phyloP scores from a whole-genome alignment of 2,113 vertebrate genomes.

The Gnathonemus longibarbis region DNA sequence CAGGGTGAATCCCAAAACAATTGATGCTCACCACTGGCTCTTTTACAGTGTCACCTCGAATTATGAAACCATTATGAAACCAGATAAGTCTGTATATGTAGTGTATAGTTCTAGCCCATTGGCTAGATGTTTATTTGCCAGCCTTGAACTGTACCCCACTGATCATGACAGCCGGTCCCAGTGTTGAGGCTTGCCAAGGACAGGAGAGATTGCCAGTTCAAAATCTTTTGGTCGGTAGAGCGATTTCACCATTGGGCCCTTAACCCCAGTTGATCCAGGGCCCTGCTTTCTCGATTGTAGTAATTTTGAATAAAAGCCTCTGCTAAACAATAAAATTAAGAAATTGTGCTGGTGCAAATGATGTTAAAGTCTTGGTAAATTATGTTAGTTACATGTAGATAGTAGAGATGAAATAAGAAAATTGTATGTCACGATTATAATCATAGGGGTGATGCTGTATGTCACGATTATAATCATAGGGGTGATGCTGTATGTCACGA shows the following conservation, averaged over 20 bases:
- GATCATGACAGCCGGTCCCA: neutral
- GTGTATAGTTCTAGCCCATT: neutral
- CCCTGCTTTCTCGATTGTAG: neutral
- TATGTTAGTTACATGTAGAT: neutral
- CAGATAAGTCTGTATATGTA: neutral
- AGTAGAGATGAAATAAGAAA: neutral
- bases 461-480: neutral
- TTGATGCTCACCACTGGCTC: neutral
- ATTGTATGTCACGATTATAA: neutral
- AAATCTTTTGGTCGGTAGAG: neutral
- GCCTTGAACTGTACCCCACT: neutral
- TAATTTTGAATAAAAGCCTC: neutral
- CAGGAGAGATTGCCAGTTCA: neutral
- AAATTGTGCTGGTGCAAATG: neutral
- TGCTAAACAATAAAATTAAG: too few relatives aligned
- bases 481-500: too few relatives aligned
- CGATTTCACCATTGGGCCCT: neutral
- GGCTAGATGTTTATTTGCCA: neutral
- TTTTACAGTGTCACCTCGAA: neutral
- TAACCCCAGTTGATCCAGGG: neutral
- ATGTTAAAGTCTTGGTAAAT: neutral
- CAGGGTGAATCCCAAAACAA: neutral
- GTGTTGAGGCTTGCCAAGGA: neutral
- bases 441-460: neutral
- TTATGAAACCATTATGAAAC: neutral